Percentiles rank a stretch among this genome's conserved stretches.
Evolutionary conservation across 2,113 vertebrate genomes (phyloP).

Genomic region (Amphiprion percula): DNA sequence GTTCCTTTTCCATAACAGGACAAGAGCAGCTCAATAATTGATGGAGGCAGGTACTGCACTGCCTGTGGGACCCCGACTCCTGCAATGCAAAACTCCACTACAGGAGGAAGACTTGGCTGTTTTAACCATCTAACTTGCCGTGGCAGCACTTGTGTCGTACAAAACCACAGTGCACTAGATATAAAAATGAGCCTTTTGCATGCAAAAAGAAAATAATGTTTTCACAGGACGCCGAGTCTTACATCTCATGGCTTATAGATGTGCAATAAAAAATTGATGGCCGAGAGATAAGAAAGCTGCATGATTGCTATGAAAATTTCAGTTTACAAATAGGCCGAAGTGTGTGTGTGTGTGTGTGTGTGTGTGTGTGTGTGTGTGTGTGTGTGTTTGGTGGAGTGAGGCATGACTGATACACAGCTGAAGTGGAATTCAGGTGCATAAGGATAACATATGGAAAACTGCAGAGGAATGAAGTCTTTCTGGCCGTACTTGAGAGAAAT

Average conservation of each 20-base stretch:
- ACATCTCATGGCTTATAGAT: constrained; percentile 74
- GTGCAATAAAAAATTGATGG: constrained; percentile 73
- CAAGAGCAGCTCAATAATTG: constrained; percentile 79
- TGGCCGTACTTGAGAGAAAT: constrained; percentile 63
- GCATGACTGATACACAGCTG: constrained; percentile 35
- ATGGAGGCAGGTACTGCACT: constrained; percentile 69
- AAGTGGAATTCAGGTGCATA: constrained; percentile 54
- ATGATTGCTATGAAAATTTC: constrained; percentile 66
- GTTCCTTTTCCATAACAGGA: constrained; percentile 67
- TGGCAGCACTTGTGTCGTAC: constrained; percentile 7
- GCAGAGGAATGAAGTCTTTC: constrained; percentile 53
- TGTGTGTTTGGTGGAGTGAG: constrained; percentile 23
- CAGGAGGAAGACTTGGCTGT: background rate
- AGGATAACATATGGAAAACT: constrained; percentile 69
- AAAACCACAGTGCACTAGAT: background rate
- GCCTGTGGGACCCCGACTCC: constrained; percentile 45
- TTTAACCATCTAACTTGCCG: constrained; percentile 17
- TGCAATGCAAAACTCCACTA: constrained; percentile 40
- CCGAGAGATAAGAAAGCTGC: constrained; percentile 36
- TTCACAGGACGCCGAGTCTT: constrained; percentile 19
- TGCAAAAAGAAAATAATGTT: constrained; percentile 24
- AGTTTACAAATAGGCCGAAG: constrained; percentile 51
- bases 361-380: too few relatives aligned
- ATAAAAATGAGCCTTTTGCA: constrained; percentile 10
- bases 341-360: constrained; percentile 7